These are phyloP conservation scores for Venustaconcha ellipsiformis DNA, from an alignment of 1,140 invertebrate genomes.

Conservation along the genomic window DNA sequence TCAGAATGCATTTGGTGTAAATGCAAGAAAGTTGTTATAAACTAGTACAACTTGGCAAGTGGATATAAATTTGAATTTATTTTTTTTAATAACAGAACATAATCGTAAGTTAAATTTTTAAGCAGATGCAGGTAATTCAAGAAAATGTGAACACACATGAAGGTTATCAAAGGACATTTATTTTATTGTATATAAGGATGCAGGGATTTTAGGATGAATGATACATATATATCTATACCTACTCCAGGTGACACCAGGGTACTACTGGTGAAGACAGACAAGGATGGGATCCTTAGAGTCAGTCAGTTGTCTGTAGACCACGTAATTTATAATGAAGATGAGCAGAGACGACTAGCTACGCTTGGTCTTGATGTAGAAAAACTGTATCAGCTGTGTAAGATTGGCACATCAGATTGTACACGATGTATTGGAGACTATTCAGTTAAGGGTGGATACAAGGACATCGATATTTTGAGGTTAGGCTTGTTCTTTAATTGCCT, in stretches of 20 bases:
- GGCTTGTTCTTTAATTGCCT: neutral
- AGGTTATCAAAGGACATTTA: too few species aligned
- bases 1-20: too few species aligned
- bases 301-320: constrained; percentile 87
- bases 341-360: constrained; percentile 80
- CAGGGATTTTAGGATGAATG: too few species aligned
- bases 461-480: constrained; percentile 78
- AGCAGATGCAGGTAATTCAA: too few species aligned
- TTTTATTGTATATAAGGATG: too few species aligned
- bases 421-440: constrained; percentile 91
- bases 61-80: too few species aligned
- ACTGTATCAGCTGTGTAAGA: constrained; percentile 71
- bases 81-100: too few species aligned
- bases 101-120: too few species aligned
- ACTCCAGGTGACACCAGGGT: constrained; percentile 77
- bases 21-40: too few species aligned
- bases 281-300: constrained; percentile 83
- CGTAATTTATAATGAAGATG: constrained; percentile 86
- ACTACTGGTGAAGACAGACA: constrained; percentile 84
- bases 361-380: constrained; percentile 74
- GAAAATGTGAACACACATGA: too few species aligned
- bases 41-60: too few species aligned
- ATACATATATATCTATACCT: neutral
- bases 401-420: constrained; percentile 72
- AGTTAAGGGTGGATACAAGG: constrained; percentile 87